Percentiles rank a stretch among this genome's conserved stretches.
Conservation (phyloP, 2,113 vertebrate species). For the Pterophyllum scalare region DNA sequence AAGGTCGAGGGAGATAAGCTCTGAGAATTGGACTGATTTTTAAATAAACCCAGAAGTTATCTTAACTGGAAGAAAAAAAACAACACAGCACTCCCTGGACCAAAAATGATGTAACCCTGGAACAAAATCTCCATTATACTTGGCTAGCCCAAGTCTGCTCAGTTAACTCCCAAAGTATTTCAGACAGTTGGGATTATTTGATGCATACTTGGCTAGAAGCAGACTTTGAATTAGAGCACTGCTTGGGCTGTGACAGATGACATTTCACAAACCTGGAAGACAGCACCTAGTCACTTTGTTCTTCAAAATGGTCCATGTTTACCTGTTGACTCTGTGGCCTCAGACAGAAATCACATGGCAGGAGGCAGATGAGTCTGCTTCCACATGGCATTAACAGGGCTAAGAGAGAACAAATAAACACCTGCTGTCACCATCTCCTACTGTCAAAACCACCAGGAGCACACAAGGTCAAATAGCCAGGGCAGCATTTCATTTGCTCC, state of each 20-base stretch:
- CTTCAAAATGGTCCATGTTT: background rate
- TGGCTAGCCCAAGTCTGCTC: background rate
- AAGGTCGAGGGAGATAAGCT: background rate
- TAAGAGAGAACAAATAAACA: constrained; percentile 40
- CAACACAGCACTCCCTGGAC: background rate
- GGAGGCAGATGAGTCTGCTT: constrained; percentile 42
- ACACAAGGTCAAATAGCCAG: constrained; percentile 58
- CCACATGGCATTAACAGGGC: constrained; percentile 38
- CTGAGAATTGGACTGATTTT: background rate
- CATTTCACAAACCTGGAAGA: background rate
- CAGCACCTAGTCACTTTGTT: background rate
- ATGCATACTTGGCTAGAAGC: background rate
- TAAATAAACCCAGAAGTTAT: background rate
- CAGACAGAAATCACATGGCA: constrained; percentile 29
- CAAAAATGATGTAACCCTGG: background rate
- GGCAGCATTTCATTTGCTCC: constrained; percentile 42
- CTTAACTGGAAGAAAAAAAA: background rate
- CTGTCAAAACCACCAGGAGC: constrained; percentile 44
- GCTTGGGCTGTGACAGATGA: background rate
- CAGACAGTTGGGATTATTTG: background rate
- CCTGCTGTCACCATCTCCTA: constrained; percentile 49
- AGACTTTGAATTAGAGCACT: background rate
- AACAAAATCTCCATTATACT: background rate
- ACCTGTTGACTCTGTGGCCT: constrained; percentile 8
- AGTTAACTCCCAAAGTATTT: background rate